These are phyloP conservation scores for Protobothrops flavoviridis DNA, from an alignment of 2,113 vertebrate species.

Conservation along the genomic window DNA sequence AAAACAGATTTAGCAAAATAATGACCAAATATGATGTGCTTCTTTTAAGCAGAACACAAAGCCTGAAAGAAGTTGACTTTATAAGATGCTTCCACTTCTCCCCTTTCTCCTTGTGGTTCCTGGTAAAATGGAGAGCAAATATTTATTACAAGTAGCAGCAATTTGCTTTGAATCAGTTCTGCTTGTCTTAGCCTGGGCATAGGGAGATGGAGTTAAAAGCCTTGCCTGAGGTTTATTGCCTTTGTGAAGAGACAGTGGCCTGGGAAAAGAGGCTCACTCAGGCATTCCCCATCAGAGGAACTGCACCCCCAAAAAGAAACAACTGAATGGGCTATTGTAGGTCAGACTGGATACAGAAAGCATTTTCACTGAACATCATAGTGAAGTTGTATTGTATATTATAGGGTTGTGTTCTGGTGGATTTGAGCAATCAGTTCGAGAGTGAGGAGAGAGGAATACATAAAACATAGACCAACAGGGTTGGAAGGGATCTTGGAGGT, in stretches of 20 bases:
- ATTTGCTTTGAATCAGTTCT: background rate
- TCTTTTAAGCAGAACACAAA: slow-evolving; percentile 35
- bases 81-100: background rate
- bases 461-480: background rate
- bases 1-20: slow-evolving; percentile 52
- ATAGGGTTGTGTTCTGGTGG: background rate
- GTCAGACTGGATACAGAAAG: background rate
- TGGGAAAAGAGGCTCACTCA: background rate
- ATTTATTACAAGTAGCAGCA: slow-evolving; percentile 26
- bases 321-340: no score
- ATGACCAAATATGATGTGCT: slow-evolving; percentile 37
- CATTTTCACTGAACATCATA: background rate
- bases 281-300: background rate
- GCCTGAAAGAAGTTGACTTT: slow-evolving; percentile 17
- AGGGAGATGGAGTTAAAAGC: background rate
- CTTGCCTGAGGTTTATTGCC: fast-evolving
- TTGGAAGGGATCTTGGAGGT: background rate
- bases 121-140: slow-evolving; percentile 18
- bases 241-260: fast-evolving
- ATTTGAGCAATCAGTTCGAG: background rate
- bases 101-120: background rate
- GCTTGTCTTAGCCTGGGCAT: background rate
- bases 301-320: background rate
- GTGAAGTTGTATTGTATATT: background rate
- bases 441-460: background rate